These are phyloP conservation scores for Anolis apletophallus DNA, from an alignment of 2,797 vertebrate species.

Conservation along the genomic window DNA sequence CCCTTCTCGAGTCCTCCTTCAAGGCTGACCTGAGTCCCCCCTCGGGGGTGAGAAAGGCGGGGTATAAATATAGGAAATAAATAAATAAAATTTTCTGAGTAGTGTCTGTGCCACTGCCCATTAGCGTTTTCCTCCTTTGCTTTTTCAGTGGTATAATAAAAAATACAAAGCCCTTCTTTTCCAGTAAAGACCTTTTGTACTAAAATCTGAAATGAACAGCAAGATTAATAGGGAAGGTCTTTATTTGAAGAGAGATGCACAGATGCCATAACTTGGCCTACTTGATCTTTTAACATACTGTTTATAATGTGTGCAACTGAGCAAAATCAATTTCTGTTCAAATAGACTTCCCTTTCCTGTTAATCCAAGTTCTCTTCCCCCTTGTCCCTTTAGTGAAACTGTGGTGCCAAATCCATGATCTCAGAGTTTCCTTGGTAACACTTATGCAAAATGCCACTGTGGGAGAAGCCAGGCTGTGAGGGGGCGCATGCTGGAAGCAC, in stretches of 20 bases:
- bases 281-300: constrained; percentile 32
- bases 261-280: constrained; percentile 37
- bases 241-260: constrained; percentile 37
- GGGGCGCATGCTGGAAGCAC: background rate
- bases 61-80: too few species aligned
- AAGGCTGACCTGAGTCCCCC: too few species aligned
- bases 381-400: background rate
- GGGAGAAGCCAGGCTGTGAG: constrained; percentile 10
- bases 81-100: too few species aligned
- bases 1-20: too few species aligned
- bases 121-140: background rate
- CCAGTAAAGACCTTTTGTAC: background rate
- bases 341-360: background rate
- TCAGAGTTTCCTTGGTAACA: constrained; percentile 14
- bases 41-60: too few species aligned
- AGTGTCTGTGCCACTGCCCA: background rate
- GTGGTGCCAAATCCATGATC: constrained; percentile 25
- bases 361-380: background rate
- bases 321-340: constrained; percentile 15
- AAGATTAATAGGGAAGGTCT: constrained; percentile 34
- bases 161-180: background rate
- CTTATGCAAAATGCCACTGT: constrained; percentile 35
- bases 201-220: background rate
- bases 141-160: background rate
- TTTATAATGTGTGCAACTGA: background rate